Evolutionary conservation across 2,888 invertebrate species (phyloP).

Genomic region (Hirudinaria manillensis): DNA sequence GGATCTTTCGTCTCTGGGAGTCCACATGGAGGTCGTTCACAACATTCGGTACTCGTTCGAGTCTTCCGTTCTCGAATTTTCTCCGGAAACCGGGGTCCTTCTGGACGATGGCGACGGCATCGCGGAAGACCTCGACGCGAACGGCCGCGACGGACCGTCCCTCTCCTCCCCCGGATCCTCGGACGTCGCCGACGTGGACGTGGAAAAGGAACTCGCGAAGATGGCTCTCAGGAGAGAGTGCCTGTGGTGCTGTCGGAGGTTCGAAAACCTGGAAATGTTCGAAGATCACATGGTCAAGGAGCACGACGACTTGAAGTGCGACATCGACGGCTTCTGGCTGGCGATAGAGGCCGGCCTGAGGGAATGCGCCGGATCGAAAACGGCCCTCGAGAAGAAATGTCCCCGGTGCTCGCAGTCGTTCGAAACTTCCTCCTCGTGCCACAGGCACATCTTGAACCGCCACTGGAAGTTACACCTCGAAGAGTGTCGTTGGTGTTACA

Average conservation of each 20-base stretch:
- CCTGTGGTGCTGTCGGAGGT: constrained; percentile 5
- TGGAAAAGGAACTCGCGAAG: constrained; percentile 10
- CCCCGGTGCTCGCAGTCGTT: background rate
- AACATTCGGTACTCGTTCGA: background rate
- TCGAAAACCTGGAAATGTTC: background rate
- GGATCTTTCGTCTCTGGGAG: background rate
- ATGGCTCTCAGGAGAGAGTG: constrained; percentile 2
- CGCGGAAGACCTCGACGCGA: too few relatives aligned
- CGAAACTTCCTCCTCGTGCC: background rate
- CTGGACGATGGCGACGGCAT: background rate
- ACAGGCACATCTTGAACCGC: constrained; percentile 5
- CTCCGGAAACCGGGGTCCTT: background rate
- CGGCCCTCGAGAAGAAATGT: background rate
- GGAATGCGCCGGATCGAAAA: background rate
- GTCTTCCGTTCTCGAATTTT: background rate
- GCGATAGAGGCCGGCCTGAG: background rate
- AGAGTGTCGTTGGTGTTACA: constrained; percentile 11
- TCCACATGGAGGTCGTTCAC: constrained; percentile 2
- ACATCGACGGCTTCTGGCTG: background rate
- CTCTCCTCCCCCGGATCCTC: background rate
- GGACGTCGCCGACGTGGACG: background rate
- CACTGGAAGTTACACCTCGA: constrained; percentile 17
- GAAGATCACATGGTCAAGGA: constrained; percentile 17
- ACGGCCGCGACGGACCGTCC: too few relatives aligned
- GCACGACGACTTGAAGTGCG: constrained; percentile 17